Base-by-base conservation (phyloP, 2,797 vertebrate species). In the Buphagus erythrorhynchus region DNA sequence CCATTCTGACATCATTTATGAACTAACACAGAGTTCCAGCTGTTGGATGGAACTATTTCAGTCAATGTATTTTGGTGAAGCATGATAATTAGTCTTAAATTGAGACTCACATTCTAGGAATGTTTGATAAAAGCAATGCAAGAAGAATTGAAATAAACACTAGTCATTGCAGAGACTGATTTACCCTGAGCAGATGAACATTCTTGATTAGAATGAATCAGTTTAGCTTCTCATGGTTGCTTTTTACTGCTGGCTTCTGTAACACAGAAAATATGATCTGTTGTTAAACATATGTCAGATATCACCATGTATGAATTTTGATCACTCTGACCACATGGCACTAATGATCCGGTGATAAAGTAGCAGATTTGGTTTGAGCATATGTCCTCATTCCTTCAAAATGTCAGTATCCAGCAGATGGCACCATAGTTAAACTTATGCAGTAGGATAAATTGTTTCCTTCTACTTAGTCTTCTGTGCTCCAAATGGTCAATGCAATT, bases 391-490 rank as follows among this genome's bases (percentile, higher is more conserved):
- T 82, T 59, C 24, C 31, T 62, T 67, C 57, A 67, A 57, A 73
- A 49, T 61, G 31, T 36, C 49, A 14, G 8, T 46, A 68, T 75
- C 82, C 97, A 96, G 84, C 75, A 98, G 97, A 65, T 97, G 96
- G 96, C 93, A 72, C 63, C 68, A 0, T 57, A 51, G 83, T 85
- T 92, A 94, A 94, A 82, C 25, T 29, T 90, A 69, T 46, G 45
- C 65, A 76, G 6, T 5, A 5, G 22, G 38, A n/a, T 42, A 48
- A 22, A 35, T 73, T 21, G 26, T 45, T 90, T 78, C 18, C 35
- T 65, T 46, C 21, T 45, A 15, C 29, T 86, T 75, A 4, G 75
- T 83, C 69, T 83, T 72, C 57, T 54, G 22, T 1, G 0, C 31
- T 91, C 12, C 33, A 31, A 36, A 43, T 83, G 38, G 91, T 88